These are phyloP conservation scores for Silurus asotus DNA, from an alignment of 2,113 vertebrate species.

Conservation along the genomic window DNA sequence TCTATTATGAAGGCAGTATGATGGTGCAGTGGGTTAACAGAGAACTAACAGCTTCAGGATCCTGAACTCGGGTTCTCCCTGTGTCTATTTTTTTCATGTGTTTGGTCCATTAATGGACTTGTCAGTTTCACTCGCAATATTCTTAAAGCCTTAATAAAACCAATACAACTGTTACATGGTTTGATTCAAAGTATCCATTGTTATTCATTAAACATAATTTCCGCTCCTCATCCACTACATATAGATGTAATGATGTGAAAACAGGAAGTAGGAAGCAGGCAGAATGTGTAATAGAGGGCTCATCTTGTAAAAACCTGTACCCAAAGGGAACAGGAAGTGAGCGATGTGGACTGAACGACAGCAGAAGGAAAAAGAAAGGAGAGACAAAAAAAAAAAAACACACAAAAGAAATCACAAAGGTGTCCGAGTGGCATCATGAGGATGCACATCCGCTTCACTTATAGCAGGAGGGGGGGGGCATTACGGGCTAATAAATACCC, in stretches of 20 bases:
- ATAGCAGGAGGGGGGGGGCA: constrained; percentile 8
- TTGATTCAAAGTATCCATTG: background rate
- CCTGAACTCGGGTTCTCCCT: background rate
- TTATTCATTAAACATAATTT: background rate
- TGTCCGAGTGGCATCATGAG: background rate
- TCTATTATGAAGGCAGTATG: background rate
- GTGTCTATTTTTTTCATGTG: background rate
- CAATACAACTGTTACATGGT: background rate
- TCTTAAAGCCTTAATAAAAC: background rate
- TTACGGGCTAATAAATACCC: constrained; percentile 30
- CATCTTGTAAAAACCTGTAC: background rate
- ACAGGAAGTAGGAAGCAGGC: constrained; percentile 20
- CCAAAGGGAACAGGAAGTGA: constrained; percentile 14
- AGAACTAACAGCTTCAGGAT: background rate
- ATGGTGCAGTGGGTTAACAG: background rate
- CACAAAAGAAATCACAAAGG: background rate
- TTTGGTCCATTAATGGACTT: background rate
- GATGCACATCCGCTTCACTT: constrained; percentile 24
- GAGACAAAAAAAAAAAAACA: background rate
- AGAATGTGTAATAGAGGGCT: background rate
- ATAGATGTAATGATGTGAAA: background rate
- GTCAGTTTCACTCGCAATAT: background rate
- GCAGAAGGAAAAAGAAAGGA: constrained; percentile 10
- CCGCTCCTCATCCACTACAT: background rate
- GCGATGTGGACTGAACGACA: background rate